Evolutionary conservation across 2,888 invertebrate genomes (phyloP).

Genomic region (Pristionchus maxplancki): DNA sequence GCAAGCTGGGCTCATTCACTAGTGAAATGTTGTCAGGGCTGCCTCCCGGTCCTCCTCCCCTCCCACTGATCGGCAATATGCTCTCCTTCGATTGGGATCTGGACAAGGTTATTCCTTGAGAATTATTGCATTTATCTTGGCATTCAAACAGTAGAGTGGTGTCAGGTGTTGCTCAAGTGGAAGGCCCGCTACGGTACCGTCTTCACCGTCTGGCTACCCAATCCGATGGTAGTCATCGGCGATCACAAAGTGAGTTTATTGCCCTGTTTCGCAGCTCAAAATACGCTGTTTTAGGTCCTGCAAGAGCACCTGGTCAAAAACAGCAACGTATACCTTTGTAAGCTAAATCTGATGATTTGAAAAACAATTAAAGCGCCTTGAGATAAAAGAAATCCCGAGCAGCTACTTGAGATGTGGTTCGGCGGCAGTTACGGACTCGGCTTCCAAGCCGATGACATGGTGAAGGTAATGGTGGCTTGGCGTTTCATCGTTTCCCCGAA

Average conservation of each 20-base stretch:
- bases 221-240: conserved; percentile 1
- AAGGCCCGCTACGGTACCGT: background rate
- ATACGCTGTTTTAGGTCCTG: background rate
- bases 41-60: conserved; percentile 23
- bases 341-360: background rate
- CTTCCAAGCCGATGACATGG: background rate
- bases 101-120: background rate
- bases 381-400: background rate
- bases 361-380: too few relatives aligned
- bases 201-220: conserved; percentile 12
- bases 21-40: background rate
- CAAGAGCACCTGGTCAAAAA: conserved; percentile 18
- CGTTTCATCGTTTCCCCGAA: background rate
- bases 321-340: background rate
- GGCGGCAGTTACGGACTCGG: background rate
- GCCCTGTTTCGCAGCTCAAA: background rate
- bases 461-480: background rate
- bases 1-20: background rate
- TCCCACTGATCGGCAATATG: conserved; percentile 41
- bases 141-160: too few relatives aligned
- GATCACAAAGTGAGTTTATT: conserved; percentile 1
- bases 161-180: background rate
- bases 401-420: background rate
- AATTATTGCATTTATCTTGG: too few relatives aligned
- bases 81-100: conserved; percentile 3